A percentile compares a stretch with the other conserved stretches of the same genome.
Conservation (phyloP, 2,888 invertebrate species). For the Drosophila vallismaia region DNA sequence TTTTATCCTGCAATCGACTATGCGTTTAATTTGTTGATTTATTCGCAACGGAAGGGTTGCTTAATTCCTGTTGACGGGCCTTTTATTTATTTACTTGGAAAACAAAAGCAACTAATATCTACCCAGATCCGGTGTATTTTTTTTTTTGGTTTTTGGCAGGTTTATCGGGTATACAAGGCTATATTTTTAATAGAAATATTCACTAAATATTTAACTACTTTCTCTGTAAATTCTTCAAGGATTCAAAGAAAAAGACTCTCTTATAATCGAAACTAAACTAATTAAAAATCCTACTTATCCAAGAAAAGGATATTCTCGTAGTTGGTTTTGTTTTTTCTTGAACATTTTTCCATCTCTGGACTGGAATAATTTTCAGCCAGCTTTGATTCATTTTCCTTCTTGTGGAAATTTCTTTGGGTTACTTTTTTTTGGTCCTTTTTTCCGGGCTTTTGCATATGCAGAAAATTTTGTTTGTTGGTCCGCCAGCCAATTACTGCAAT, state of each 20-base stretch:
- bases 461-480: slow-evolving; percentile 36
- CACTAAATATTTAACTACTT: background rate
- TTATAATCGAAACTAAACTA: too few species aligned
- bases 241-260: background rate
- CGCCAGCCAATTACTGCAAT: slow-evolving; percentile 64
- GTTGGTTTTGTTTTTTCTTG: background rate
- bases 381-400: slow-evolving; percentile 35
- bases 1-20: slow-evolving; percentile 48
- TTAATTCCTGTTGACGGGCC: slow-evolving; percentile 63
- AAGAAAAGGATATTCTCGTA: background rate
- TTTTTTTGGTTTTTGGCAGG: background rate
- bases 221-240: background rate
- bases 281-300: too few species aligned
- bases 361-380: slow-evolving; percentile 17
- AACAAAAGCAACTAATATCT: slow-evolving; percentile 24
- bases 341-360: background rate
- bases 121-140: background rate
- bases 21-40: slow-evolving; percentile 78
- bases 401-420: background rate
- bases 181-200: background rate
- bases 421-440: background rate
- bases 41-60: slow-evolving; percentile 81
- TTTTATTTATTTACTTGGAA: slow-evolving; percentile 57
- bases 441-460: slow-evolving; percentile 40
- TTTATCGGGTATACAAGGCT: background rate